phyloP scores from a whole-genome alignment of 2,888 invertebrate species.

The Tanytarsus gracilentus region DNA sequence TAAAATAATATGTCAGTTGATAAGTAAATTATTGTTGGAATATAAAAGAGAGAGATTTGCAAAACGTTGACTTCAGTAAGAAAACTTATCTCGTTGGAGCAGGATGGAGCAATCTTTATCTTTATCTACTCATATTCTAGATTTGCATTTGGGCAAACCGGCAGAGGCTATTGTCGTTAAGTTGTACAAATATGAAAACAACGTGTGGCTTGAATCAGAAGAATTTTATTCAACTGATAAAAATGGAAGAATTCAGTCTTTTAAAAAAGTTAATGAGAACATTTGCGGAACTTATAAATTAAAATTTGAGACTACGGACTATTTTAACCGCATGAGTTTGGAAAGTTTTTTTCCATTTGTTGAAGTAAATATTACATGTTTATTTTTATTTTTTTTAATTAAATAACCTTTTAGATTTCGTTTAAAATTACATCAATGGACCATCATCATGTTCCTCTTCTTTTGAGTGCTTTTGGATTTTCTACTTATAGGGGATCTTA shows the following conservation, averaged over 20 bases:
- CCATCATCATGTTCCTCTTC: slow-evolving; percentile 66
- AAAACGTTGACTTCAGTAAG: too few relatives aligned
- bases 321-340: slow-evolving; percentile 52
- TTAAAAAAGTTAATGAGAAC: slow-evolving; percentile 52
- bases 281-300: slow-evolving; percentile 62
- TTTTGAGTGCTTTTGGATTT: slow-evolving; percentile 67
- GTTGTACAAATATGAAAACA: slow-evolving; percentile 54
- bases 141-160: slow-evolving; percentile 60
- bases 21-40: too few relatives aligned
- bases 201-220: slow-evolving; percentile 56
- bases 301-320: slow-evolving; percentile 61
- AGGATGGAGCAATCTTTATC: slow-evolving; percentile 45
- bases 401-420: slow-evolving; percentile 55
- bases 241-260: slow-evolving; percentile 58
- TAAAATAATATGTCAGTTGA: too few relatives aligned
- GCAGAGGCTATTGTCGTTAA: slow-evolving; percentile 54
- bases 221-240: slow-evolving; percentile 53
- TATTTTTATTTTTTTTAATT: too few relatives aligned
- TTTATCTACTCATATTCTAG: slow-evolving; percentile 66
- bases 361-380: slow-evolving; percentile 47
- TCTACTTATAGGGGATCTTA: slow-evolving; percentile 65
- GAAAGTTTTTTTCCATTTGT: slow-evolving; percentile 68
- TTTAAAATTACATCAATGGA: slow-evolving; percentile 57
- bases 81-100: too few relatives aligned
- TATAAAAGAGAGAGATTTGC: too few relatives aligned